Evolutionary conservation across 2,797 vertebrate species (phyloP).

Genomic region (Phaenicophaeus curvirostris): DNA sequence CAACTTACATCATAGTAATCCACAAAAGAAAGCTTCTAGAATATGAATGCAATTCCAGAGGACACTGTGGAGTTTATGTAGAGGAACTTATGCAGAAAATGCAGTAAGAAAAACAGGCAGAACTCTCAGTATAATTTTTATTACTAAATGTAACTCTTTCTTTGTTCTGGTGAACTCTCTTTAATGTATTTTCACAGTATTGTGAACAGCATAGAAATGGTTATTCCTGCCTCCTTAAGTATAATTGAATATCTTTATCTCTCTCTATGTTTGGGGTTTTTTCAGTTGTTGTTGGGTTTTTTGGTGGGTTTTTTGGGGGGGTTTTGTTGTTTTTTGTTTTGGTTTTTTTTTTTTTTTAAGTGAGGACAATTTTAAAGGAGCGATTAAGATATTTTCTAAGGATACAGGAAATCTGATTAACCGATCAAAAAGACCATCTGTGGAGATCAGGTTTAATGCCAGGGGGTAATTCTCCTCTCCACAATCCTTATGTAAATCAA

Average conservation of each 20-base stretch:
- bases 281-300: neutral
- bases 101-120: rapidly evolving
- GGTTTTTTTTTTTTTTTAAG: too few species aligned
- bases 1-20: neutral
- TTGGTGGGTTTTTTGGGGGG: neutral
- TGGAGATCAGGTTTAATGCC: neutral
- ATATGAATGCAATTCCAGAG: neutral
- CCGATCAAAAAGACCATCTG: constrained; percentile 43
- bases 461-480: neutral
- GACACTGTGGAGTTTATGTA: neutral
- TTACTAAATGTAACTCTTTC: neutral
- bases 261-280: too few species aligned
- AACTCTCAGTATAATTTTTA: neutral
- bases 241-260: neutral
- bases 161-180: neutral
- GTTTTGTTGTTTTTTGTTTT: too few species aligned
- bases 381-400: constrained; percentile 24
- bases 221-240: neutral
- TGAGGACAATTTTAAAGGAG: neutral
- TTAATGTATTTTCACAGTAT: neutral
- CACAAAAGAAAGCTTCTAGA: neutral
- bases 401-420: constrained; percentile 24
- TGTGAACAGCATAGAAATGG: neutral
- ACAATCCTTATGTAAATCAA: constrained; percentile 29
- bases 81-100: neutral